These are phyloP conservation scores for Hypsopygia costalis DNA, from an alignment of 2,888 invertebrate species.

Conservation along the genomic window DNA sequence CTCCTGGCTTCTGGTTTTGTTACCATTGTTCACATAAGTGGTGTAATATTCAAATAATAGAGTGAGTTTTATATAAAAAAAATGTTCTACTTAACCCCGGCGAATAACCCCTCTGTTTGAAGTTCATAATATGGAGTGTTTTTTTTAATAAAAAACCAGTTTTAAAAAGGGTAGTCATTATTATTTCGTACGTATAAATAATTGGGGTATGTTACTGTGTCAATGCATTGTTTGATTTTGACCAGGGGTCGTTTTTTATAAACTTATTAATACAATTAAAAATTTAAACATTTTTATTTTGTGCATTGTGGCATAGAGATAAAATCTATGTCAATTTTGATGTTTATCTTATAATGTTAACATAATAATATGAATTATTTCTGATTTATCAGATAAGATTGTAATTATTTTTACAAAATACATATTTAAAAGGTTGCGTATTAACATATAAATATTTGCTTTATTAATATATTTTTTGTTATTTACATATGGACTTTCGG, in stretches of 20 bases:
- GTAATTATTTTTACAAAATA: conserved; percentile 1
- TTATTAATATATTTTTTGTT: conserved; percentile 6
- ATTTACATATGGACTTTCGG: conserved; percentile 16
- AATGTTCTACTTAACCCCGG: conserved; percentile 26
- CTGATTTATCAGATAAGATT: conserved; percentile 3
- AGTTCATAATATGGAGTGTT: conserved; percentile 5
- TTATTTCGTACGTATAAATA: conserved; percentile 1
- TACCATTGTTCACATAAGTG: conserved; percentile 43
- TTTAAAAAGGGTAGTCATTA: neutral
- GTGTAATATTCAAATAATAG: conserved; percentile 50
- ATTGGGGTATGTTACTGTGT: conserved; percentile 8
- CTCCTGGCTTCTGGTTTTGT: conserved; percentile 56
- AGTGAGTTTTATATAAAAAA: conserved; percentile 31
- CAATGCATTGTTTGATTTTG: neutral
- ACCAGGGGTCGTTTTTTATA: neutral
- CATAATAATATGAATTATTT: too few species aligned
- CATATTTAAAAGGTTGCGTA: conserved; percentile 3
- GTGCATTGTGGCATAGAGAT: neutral
- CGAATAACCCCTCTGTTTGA: conserved; percentile 22
- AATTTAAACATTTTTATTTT: neutral
- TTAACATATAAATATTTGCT: conserved; percentile 10
- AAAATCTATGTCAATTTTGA: neutral
- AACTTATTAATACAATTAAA: neutral
- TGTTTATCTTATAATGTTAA: neutral
- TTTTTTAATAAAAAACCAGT: neutral